Evolutionary conservation across 1,140 invertebrate species (phyloP).

Genomic region (Drosophila nikananu): DNA sequence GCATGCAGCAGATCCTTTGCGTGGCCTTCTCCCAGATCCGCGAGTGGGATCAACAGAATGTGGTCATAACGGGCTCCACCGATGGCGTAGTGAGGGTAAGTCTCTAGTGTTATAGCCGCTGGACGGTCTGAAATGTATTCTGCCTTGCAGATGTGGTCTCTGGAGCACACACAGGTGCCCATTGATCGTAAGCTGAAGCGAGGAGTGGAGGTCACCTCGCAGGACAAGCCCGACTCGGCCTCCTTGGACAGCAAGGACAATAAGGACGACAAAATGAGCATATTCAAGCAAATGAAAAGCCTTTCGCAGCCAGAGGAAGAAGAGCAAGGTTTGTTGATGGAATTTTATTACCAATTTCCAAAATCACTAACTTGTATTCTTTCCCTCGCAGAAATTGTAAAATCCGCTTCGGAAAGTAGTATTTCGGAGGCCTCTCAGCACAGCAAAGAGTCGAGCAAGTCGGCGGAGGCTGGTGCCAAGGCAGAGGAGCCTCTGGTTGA

Average conservation of each 20-base stretch:
- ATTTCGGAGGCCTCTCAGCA: constrained; percentile 91
- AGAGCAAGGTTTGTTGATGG: constrained; percentile 44
- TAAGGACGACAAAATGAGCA: constrained; percentile 85
- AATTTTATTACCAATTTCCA: neutral
- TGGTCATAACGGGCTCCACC: constrained; percentile 98
- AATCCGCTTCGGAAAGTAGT: constrained; percentile 94
- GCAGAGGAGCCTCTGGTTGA: constrained; percentile 37
- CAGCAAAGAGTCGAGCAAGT: constrained; percentile 89
- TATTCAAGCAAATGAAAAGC: constrained; percentile 92
- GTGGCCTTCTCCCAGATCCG: constrained; percentile 96
- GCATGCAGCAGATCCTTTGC: constrained; percentile 95
- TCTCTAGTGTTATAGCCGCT: constrained; percentile 29
- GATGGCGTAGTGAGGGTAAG: constrained; percentile 96
- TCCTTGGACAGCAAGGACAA: constrained; percentile 84
- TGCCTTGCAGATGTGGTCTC: constrained; percentile 95
- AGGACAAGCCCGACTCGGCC: constrained; percentile 75
- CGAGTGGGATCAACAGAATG: constrained; percentile 99
- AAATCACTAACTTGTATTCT: neutral
- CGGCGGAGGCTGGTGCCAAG: constrained; percentile 88
- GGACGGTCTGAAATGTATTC: neutral
- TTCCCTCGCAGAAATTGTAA: constrained; percentile 86
- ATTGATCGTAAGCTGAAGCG: constrained; percentile 86
- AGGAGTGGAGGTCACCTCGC: constrained; percentile 70
- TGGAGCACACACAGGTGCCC: constrained; percentile 96
- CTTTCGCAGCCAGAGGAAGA: constrained; percentile 70